These are phyloP conservation scores for Nyctibius bracteatus DNA, from an alignment of 2,113 vertebrate genomes.

Conservation along the genomic window DNA sequence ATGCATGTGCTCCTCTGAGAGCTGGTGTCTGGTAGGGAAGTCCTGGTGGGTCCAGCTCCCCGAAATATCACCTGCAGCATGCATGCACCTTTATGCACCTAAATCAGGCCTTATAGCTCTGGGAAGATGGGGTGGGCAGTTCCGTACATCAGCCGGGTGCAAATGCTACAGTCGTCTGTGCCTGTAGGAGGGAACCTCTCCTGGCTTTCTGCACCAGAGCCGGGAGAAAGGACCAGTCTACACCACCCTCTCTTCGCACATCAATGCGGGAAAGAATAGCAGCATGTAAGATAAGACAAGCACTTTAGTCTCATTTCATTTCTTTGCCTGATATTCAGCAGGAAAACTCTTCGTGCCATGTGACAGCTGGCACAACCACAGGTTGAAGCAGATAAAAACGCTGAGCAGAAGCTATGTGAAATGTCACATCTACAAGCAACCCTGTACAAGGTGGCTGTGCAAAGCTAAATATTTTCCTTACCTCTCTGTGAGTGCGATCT, in stretches of 20 bases:
- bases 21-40: not conserved
- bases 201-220: not conserved
- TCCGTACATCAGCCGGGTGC: not conserved
- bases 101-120: not conserved
- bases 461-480: not conserved
- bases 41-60: not conserved
- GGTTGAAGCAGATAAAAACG: not conserved
- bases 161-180: rapidly evolving
- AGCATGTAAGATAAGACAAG: not conserved
- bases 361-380: not conserved
- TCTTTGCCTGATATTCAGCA: not conserved
- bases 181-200: not conserved
- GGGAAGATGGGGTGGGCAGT: not conserved
- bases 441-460: not conserved
- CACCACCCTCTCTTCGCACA: not conserved
- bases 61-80: not conserved
- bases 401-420: not conserved
- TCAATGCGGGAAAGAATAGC: not conserved
- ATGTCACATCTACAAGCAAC: not conserved
- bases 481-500: not conserved
- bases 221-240: not conserved
- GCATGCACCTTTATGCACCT: not conserved
- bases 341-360: not conserved
- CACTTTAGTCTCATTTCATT: not conserved
- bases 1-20: not conserved